Conservation (phyloP, 2,113 vertebrate genomes). For the Centropus unirufus region DNA sequence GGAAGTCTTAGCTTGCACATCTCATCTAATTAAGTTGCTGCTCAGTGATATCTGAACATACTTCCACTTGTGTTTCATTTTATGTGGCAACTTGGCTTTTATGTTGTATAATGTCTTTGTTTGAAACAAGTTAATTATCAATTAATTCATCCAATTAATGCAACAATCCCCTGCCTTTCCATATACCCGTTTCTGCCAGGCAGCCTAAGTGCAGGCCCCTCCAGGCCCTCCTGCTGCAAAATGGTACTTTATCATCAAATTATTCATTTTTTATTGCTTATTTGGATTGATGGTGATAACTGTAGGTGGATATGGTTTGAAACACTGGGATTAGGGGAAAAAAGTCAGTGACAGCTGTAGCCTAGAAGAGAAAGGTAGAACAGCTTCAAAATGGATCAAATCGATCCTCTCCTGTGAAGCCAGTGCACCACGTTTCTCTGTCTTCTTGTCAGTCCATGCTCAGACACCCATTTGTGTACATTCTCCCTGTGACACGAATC, state of each 20-base stretch:
- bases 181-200: background rate
- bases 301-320: constrained; percentile 53
- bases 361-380: constrained; percentile 59
- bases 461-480: background rate
- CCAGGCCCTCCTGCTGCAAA: constrained; percentile 21
- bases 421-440: background rate
- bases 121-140: constrained; percentile 11
- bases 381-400: constrained; percentile 63
- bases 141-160: background rate
- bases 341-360: constrained; percentile 30
- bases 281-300: constrained; percentile 39
- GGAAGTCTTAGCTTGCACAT: background rate
- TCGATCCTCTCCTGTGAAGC: constrained; percentile 60
- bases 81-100: background rate
- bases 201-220: background rate
- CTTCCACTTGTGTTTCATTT: background rate
- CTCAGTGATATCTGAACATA: background rate
- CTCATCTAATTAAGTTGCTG: background rate
- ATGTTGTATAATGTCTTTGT: background rate
- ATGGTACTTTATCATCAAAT: constrained; percentile 36
- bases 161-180: background rate
- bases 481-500: background rate
- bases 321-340: constrained; percentile 37
- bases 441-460: constrained; percentile 38
- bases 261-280: constrained; percentile 33